Evolutionary conservation across 2,888 invertebrate genomes (phyloP), one percentile per base, ranked within the genome.

Genomic region (Stegana nigrithorax): DNA sequence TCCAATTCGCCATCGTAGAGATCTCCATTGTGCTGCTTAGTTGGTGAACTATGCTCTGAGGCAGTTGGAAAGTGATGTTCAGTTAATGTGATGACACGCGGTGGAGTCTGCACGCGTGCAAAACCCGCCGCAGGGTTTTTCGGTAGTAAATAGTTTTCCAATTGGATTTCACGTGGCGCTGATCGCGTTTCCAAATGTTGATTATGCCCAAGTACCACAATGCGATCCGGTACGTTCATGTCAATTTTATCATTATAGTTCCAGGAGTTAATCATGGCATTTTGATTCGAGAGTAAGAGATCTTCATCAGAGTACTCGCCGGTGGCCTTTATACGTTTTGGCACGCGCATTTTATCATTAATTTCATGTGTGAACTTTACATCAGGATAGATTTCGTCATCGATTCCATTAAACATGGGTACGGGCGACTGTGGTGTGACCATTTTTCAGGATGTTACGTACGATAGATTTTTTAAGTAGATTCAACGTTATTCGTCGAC

Each of bases 201-300:
- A 78, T 90, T 90, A 84, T 91, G 90, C 82, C 97, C 97, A 75
- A 93, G 89, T 51, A 97, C 93, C 71, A 97, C 88, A 83, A 97
- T 97, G 81, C 96, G 90, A 81, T 97, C 97, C 2, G 97, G 97
- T 36, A 97, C 96, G 81, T 92, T 92, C 97, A 97, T 97, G 74
- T 93, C 92, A 84, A 93, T 91, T 86, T 92, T 93, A 73, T 94
- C 93, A 75, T 88, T 88, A 81, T 89, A 89, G 71, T 88, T 88
- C 91, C 91, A 92, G 44, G 88, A 88, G 66, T 87, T 87, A 67
- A 90, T 89, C 58, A 82, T 69, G 0, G 84, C 85, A 60, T 88
- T 86, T 68, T 90, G 90, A 83, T 90, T 90, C 7, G 89, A 87
- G n/a, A 87, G 80, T 73, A 86, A 83, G 50, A 87, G 84, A 59